Percentiles rank a stretch among this genome's conserved stretches.
Conservation (phyloP, 2,797 vertebrate genomes). For the Mastacembelus armatus region DNA sequence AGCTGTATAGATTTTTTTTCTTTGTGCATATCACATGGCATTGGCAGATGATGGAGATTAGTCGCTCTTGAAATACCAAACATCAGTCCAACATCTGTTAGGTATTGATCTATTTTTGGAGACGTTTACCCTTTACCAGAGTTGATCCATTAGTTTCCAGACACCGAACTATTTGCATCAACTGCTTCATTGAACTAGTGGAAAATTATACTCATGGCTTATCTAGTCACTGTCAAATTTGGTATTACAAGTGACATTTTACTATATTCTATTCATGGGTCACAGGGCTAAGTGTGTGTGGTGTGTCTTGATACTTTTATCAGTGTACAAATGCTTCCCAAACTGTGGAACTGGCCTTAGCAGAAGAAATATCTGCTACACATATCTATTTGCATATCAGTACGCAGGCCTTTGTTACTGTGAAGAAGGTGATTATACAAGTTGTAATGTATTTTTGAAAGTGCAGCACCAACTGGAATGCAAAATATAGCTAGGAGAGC, state of each 20-base stretch:
- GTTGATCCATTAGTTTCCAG: constrained; percentile 41
- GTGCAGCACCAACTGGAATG: constrained; percentile 30
- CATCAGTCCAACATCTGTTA: constrained; percentile 64
- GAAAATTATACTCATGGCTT: constrained; percentile 32
- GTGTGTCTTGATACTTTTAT: constrained; percentile 24
- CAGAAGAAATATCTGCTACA: constrained; percentile 46
- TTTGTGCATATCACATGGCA: constrained; percentile 7
- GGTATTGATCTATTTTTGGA: constrained; percentile 55
- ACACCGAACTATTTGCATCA: constrained; percentile 34
- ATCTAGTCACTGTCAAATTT: constrained; percentile 36
- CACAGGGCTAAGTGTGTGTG: constrained; percentile 8
- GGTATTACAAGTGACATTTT: constrained; percentile 35
- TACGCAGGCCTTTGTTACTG: constrained; percentile 25
- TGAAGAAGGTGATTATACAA: constrained; percentile 24
- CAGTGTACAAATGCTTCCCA: constrained; percentile 21
- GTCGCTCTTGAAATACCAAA: constrained; percentile 46
- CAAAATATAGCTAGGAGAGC: constrained; percentile 25
- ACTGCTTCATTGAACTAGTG: constrained; percentile 32
- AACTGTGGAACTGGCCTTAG: constrained; percentile 8
- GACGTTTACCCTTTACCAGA: constrained; percentile 28
- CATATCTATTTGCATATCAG: constrained; percentile 36
- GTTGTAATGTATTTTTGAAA: constrained; percentile 49
- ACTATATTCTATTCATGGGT: constrained; percentile 8
- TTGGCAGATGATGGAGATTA: constrained; percentile 36
- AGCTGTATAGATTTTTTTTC: constrained; percentile 34